Percentiles rank a stretch among this genome's conserved stretches.
phyloP scores from a whole-genome alignment of 2,797 vertebrate genomes.

The Enteromius anoplus region DNA sequence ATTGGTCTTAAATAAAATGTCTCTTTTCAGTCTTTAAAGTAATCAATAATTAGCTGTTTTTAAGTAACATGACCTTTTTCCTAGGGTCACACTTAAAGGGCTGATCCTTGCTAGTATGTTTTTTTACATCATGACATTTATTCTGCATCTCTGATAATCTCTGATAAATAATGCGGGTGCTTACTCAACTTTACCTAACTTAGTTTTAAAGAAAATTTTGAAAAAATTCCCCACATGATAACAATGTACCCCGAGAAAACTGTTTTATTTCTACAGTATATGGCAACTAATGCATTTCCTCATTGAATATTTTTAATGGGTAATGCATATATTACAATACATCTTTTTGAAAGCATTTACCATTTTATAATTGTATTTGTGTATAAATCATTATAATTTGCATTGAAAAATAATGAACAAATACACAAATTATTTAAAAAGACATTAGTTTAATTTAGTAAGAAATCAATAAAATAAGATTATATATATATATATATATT shows the following conservation, averaged over 20 bases:
- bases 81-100: not conserved
- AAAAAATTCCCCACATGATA: not conserved
- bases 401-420: not conserved
- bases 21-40: not conserved
- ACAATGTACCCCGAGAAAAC: not conserved
- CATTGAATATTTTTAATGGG: not conserved
- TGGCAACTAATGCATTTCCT: not conserved
- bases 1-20: not conserved
- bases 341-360: not conserved
- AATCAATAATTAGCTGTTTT: not conserved
- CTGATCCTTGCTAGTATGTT: not conserved
- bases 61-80: not conserved
- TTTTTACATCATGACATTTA: not conserved
- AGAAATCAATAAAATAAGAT: not conserved
- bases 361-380: not conserved
- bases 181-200: conserved; percentile 1
- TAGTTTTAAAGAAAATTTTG: not conserved
- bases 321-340: not conserved
- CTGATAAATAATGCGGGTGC: not conserved
- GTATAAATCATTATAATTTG: not conserved
- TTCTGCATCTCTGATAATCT: not conserved
- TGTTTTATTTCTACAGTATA: not conserved
- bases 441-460: not conserved
- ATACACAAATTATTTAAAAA: not conserved
- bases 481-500: not conserved